phyloP scores from a whole-genome alignment of 2,797 vertebrate genomes.

The Lutjanus campechanus region DNA sequence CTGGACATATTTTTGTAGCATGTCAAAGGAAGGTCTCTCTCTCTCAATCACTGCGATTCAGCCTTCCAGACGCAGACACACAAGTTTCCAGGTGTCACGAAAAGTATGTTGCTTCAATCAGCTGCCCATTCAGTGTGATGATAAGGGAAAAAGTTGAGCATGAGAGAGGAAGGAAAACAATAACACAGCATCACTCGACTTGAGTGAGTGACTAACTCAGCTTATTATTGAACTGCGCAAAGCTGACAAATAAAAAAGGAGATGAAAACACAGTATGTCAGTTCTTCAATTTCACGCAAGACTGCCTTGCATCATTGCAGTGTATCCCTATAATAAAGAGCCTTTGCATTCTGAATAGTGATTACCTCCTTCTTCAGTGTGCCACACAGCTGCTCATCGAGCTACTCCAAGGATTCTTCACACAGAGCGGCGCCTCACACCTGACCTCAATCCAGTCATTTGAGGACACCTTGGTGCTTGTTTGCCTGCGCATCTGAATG shows the following conservation, averaged over 20 bases:
- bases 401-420: conserved; percentile 51
- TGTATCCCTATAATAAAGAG: conserved; percentile 84
- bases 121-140: conserved; percentile 43
- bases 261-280: conserved; percentile 84
- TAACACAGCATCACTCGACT: conserved; percentile 66
- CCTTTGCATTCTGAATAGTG: conserved; percentile 80
- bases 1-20: conserved; percentile 72
- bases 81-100: conserved; percentile 57
- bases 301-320: conserved; percentile 83
- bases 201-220: conserved; percentile 70
- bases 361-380: conserved; percentile 67
- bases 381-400: conserved; percentile 49
- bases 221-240: conserved; percentile 78
- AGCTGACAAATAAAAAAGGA: conserved; percentile 80
- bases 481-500: conserved; percentile 5
- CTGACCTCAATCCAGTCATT: conserved; percentile 56
- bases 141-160: conserved; percentile 49
- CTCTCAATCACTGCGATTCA: conserved; percentile 64
- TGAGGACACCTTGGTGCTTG: conserved; percentile 36
- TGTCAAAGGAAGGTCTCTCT: conserved; percentile 71
- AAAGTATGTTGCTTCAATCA: conserved; percentile 53
- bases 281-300: conserved; percentile 89
- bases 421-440: conserved; percentile 21
- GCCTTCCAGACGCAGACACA: conserved; percentile 50
- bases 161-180: conserved; percentile 60